phyloP scores from a whole-genome alignment of 2,113 vertebrate species.

The Myrmecophaga tridactyla region DNA sequence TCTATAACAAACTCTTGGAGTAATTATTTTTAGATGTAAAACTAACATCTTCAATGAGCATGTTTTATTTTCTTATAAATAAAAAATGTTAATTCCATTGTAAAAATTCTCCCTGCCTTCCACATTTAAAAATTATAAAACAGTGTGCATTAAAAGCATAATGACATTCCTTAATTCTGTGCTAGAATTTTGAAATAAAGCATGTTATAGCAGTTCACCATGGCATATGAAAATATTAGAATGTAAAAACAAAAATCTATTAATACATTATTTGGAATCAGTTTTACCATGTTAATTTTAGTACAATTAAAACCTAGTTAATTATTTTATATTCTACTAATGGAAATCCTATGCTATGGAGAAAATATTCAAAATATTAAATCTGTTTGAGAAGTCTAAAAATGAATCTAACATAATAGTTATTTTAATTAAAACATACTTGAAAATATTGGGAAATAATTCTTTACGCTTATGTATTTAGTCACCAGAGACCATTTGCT shows the following conservation, averaged over 20 bases:
- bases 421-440: not conserved
- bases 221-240: not conserved
- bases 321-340: not conserved
- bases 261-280: not conserved
- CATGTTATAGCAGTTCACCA: not conserved
- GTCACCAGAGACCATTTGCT: not conserved
- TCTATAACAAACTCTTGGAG: not conserved
- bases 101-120: conserved; percentile 13
- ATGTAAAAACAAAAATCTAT: conserved; percentile 16
- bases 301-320: conserved; percentile 6
- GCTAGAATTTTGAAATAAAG: not conserved
- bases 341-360: not conserved
- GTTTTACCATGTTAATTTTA: not conserved
- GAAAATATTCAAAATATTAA: conserved; percentile 31
- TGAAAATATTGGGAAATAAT: conserved; percentile 12
- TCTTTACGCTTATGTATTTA: not conserved
- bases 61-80: conserved; percentile 3
- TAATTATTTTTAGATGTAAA: conserved; percentile 34
- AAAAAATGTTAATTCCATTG: not conserved
- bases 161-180: conserved; percentile 28
- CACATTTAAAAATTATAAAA: not conserved
- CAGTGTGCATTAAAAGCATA: not conserved
- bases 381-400: not conserved
- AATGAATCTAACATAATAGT: not conserved
- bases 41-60: not conserved